Evolutionary conservation across 2,888 invertebrate species (phyloP).

Genomic region (Mesorhabditis spiculigera): DNA sequence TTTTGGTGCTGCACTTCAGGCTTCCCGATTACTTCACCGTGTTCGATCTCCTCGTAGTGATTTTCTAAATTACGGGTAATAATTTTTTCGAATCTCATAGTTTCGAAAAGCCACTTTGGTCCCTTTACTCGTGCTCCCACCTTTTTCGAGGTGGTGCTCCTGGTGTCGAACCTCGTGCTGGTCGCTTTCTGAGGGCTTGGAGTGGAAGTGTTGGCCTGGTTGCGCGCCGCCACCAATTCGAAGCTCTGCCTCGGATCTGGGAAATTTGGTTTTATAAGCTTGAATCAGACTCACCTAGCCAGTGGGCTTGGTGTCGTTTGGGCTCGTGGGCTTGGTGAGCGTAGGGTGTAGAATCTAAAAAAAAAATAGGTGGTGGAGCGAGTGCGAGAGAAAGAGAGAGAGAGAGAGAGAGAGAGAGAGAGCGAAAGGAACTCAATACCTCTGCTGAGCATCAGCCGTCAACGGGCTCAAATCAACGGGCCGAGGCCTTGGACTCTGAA

Average conservation of each 20-base stretch:
- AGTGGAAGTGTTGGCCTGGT: not conserved
- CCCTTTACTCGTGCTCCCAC: too few species aligned
- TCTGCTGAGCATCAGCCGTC: not conserved
- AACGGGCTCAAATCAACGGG: slow-evolving; percentile 6
- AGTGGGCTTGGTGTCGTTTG: slow-evolving; percentile 2
- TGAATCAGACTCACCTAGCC: not conserved
- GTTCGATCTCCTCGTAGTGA: too few species aligned
- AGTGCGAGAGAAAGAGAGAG: not conserved
- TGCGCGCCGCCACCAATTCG: not conserved
- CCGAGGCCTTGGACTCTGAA: not conserved
- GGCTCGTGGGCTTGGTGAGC: not conserved
- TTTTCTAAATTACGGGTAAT: too few species aligned
- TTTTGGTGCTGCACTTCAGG: too few species aligned
- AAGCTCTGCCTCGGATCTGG: not conserved
- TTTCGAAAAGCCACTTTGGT: too few species aligned
- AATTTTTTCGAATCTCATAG: too few species aligned
- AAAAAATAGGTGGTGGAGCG: not conserved
- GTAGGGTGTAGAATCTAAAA: not conserved
- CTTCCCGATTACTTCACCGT: too few species aligned
- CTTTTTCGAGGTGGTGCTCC: too few species aligned
- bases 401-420: too few species aligned
- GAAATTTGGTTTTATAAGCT: not conserved
- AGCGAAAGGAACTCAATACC: too few species aligned
- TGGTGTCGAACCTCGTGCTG: not conserved
- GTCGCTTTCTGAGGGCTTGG: not conserved